Evolutionary conservation across 1,140 invertebrate genomes (phyloP), one percentile per base, ranked within the genome.

Genomic region (Campoletis sonorensis): DNA sequence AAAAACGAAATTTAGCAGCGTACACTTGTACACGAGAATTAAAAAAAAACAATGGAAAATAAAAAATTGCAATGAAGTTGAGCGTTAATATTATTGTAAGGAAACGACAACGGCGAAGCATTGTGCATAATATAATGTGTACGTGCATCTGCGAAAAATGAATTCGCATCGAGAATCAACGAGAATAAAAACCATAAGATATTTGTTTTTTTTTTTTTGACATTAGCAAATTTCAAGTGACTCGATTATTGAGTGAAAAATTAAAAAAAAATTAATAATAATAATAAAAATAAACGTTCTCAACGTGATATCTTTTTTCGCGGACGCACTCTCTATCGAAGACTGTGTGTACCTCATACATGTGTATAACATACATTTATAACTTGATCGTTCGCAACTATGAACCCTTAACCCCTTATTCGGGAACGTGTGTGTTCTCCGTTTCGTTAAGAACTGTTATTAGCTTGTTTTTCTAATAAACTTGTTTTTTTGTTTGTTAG

Each of bases 401-500:
- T 77, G 77, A 40, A 51, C 58, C 82, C 75, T 26, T 13, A 4
- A 23, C 61, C 61, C 23, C 61, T 67, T 27, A 27, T 67, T 27
- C 77, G 85, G 84, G 85, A 87, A 87, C 84, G 86, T 86, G 86
- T 86, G 84, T 86, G 84, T 87, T 85, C 87, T 88, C 86, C 86
- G 84, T 88, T 91, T 89, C 84, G 71, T 90, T 90, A 84, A 83
- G 84, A 88, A 91, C 85, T 91, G 90, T 92, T 92, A 90, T 83
- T 86, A 86, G 88, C 89, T 90, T 91, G 89, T 90, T 91, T 91
- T 88, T 87, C 76, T 88, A 92, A 91, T 91, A 91, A 91, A 91
- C 85, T 88, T 93, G 91, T 93, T 93, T 92, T 94, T 94, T 95
- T 94, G 93, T 92, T 94, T 95, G 95, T 94, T 94, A 97, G 96